Base-by-base conservation (phyloP, 2,797 vertebrate genomes). In the Rhyacichthys aspro region DNA sequence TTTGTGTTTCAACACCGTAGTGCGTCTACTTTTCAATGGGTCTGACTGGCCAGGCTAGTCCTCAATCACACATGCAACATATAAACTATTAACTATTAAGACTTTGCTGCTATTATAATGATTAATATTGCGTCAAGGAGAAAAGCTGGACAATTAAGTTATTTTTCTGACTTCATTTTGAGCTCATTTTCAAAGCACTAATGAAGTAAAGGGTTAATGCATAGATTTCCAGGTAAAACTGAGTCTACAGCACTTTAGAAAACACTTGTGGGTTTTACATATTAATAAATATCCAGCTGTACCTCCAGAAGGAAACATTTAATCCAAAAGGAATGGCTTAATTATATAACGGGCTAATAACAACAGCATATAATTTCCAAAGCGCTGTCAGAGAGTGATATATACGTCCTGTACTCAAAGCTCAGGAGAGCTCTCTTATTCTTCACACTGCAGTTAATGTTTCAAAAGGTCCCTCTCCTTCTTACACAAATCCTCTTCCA, bases 311-410 rank as follows among this genome's bases (percentile, higher is more conserved):
- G 23, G 11, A 43, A 55, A n/a, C 50, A 43, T 62, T 70, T 67
- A 65, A 60, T 50, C 16, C 37, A 37, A 39, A 15, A 67, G 32
- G 55, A 68, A 66, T 62, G 42, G 38, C 46, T 43, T 61, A 52
- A 70, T 79, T 66, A 65, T 43, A 54, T 72, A 39, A 52, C 17
- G 67, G 37, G 12, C 41, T 48, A 59, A 64, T 53, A 66, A 66
- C 44, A 28, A 46, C 37, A 11, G 48, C 49, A 34, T 53, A 42
- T 63, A 18, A 57, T 71, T 48, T 72, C 11, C 36, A 55, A 76
- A 67, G 41, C 1, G 5, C 42, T 65, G 54, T n/a, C 33, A 55
- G 37, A 50, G 3, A 47, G 37, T 43, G 15, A 71, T 60, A 32
- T 32, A 47, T 33, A 44, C 11, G 44, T 12, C 9, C 45, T 50